Evolutionary conservation across 23 tunicate species (phyloP).

Genomic region (Ciona savignyi): DNA sequence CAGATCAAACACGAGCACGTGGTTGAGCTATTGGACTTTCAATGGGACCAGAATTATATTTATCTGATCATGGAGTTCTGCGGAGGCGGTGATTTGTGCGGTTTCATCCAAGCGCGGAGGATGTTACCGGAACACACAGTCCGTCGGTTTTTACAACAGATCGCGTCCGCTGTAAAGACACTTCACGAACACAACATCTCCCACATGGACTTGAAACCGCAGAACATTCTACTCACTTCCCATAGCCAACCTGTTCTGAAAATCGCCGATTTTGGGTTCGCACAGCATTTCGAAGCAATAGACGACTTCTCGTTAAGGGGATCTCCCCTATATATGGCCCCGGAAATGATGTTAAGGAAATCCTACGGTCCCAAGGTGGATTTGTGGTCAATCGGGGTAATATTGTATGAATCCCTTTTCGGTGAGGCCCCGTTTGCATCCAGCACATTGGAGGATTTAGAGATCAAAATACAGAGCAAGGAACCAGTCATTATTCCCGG

Average conservation of each 20-base stretch:
- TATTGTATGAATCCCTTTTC: conserved; percentile 66
- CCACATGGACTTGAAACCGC: conserved; percentile 88
- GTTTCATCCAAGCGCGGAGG: conserved; percentile 36
- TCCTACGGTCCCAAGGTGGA: conserved; percentile 82
- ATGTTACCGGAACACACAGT: conserved; percentile 56
- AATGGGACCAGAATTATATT: conserved; percentile 78
- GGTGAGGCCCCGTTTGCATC: conserved; percentile 85
- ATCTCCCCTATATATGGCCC: conserved; percentile 92
- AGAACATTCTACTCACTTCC: conserved; percentile 72
- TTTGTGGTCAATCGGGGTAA: conserved; percentile 90
- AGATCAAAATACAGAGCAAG: conserved; percentile 55
- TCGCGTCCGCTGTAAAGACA: conserved; percentile 69
- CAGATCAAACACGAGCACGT: conserved; percentile 81
- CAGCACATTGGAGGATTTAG: conserved; percentile 52
- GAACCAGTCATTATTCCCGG: conserved; percentile 61
- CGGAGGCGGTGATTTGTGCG: conserved; percentile 80
- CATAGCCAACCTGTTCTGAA: conserved; percentile 56
- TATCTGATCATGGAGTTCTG: conserved; percentile 88
- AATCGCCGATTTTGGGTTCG: conserved; percentile 94
- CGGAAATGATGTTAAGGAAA: conserved; percentile 62
- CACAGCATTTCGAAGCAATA: conserved; percentile 50
- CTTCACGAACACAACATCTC: conserved; percentile 60
- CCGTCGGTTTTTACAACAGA: conserved; percentile 76
- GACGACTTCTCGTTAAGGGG: conserved; percentile 42
- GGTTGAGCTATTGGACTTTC: conserved; percentile 74